These are phyloP conservation scores for Alosa sapidissima DNA, from an alignment of 2,797 vertebrate genomes.

Conservation along the genomic window DNA sequence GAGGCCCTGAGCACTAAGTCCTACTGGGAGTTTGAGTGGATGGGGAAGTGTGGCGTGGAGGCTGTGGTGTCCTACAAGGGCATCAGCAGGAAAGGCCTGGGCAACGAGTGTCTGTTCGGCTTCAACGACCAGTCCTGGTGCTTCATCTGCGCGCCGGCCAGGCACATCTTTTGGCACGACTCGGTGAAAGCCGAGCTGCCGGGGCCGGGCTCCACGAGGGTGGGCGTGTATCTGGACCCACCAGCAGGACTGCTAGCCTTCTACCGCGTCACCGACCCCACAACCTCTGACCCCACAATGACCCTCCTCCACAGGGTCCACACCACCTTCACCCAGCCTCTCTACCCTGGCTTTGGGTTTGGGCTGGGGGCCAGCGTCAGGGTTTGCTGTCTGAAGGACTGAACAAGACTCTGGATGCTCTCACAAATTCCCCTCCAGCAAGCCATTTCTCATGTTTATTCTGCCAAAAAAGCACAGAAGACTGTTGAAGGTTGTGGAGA, in stretches of 20 bases:
- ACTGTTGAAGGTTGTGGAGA: not conserved
- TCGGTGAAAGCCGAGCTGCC: slow-evolving; percentile 9
- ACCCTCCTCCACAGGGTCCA: slow-evolving; percentile 17
- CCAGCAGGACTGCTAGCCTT: not conserved
- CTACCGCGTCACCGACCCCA: not conserved
- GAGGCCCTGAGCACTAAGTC: not conserved
- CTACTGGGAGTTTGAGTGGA: slow-evolving; percentile 18
- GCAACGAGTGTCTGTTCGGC: slow-evolving; percentile 16
- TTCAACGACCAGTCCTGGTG: slow-evolving; percentile 23
- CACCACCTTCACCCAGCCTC: slow-evolving; percentile 7
- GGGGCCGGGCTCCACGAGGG: not conserved
- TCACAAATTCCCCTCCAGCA: not conserved
- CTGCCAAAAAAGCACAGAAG: slow-evolving; percentile 2
- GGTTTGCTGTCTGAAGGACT: not conserved
- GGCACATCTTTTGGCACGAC: slow-evolving; percentile 14
- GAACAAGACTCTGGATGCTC: not conserved
- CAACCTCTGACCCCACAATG: not conserved
- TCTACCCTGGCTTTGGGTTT: slow-evolving; percentile 3
- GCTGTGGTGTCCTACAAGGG: slow-evolving; percentile 15
- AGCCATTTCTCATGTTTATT: not conserved
- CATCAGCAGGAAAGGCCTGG: slow-evolving; percentile 16
- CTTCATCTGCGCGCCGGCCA: slow-evolving; percentile 3
- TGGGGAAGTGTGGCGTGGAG: slow-evolving; percentile 13
- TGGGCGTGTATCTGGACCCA: not conserved
- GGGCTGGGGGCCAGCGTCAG: slow-evolving; percentile 2